These are phyloP conservation scores for Caenorhabditis sp. DNA, from an alignment of 2,888 invertebrate genomes.

Conservation along the genomic window DNA sequence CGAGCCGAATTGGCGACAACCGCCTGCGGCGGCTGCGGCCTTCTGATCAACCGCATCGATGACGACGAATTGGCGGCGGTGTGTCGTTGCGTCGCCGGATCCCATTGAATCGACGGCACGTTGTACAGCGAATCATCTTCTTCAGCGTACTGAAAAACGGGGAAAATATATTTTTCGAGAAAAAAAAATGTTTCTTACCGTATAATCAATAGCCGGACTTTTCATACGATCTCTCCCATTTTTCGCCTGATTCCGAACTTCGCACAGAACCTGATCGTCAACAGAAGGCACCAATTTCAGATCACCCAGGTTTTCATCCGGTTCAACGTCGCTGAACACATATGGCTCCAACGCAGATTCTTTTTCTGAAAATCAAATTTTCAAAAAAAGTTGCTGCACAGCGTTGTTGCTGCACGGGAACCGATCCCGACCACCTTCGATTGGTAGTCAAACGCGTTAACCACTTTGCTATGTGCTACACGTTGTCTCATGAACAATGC, in stretches of 20 bases:
- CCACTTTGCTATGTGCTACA: no score
- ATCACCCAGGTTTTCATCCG: background rate
- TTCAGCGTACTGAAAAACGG: constrained; percentile 24
- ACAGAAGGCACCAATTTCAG: background rate
- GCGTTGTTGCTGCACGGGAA: no score
- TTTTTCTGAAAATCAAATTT: background rate
- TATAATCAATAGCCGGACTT: background rate
- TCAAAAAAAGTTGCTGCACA: no score
- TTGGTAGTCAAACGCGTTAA: no score
- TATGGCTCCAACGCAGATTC: background rate
- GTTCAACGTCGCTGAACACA: background rate
- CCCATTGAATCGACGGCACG: constrained; percentile 19
- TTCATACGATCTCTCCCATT: background rate
- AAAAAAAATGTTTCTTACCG: no score
- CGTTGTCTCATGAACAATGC: no score
- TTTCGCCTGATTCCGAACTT: background rate
- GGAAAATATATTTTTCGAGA: no score
- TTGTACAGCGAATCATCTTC: constrained; percentile 39
- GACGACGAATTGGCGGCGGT: no score
- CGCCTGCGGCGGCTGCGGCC: no score
- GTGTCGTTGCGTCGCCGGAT: constrained; percentile 4
- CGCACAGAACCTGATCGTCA: background rate
- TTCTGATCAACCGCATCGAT: no score
- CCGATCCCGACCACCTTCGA: no score
- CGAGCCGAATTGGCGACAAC: background rate